A percentile compares a stretch with the other conserved stretches of the same genome.
Evolutionary conservation across 92 coral and sea anemone species (phyloP).

Genomic region (Bergia sp.): DNA sequence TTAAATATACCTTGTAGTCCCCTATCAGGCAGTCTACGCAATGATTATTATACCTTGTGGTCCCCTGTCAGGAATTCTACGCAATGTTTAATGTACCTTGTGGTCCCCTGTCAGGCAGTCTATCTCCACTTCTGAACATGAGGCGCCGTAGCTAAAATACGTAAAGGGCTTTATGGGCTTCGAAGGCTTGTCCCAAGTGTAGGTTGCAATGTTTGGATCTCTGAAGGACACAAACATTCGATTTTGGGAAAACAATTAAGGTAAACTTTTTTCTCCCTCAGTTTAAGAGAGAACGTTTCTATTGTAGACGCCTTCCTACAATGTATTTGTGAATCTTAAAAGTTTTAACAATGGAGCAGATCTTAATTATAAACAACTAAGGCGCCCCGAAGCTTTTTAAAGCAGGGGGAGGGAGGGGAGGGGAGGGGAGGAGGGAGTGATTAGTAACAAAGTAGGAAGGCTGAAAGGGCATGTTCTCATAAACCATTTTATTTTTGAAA

Average conservation of each 20-base stretch:
- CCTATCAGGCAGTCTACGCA: not conserved
- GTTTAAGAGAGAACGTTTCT: not conserved
- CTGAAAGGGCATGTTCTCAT: no score
- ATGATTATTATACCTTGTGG: not conserved
- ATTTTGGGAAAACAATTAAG: not conserved
- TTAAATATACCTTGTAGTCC: not conserved
- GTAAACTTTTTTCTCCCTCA: not conserved
- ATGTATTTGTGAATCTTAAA: no score
- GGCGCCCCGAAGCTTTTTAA: no score
- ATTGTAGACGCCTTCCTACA: not conserved
- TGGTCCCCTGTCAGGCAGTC: constrained; percentile 68
- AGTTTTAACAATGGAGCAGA: no score
- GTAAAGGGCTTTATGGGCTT: constrained; percentile 19
- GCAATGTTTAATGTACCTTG: constrained; percentile 33
- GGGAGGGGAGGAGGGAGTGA: no score
- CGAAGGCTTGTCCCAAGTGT: constrained; percentile 34
- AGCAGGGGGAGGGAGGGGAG: no score
- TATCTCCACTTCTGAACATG: constrained; percentile 60
- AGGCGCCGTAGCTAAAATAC: constrained; percentile 51
- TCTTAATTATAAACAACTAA: no score
- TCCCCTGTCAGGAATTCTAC: not conserved
- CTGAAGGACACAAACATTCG: not conserved
- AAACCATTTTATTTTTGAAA: no score
- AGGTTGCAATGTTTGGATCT: constrained; percentile 17
- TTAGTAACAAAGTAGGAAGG: no score